A percentile compares a stretch with the other conserved stretches of the same genome.
phyloP scores from a whole-genome alignment of 2,113 vertebrate genomes.

The Neopipo cinnamomea region DNA sequence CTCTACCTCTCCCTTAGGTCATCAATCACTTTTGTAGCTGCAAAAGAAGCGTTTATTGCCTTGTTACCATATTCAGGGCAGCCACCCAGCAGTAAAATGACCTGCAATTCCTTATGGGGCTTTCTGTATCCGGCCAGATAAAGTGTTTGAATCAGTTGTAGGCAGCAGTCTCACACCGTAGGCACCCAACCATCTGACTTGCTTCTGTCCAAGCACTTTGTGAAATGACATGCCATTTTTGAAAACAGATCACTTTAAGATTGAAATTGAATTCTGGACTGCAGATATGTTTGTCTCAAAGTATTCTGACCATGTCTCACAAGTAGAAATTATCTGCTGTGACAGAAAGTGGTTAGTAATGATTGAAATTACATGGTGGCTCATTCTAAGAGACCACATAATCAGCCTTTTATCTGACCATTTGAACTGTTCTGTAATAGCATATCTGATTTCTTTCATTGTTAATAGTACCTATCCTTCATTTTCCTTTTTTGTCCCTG shows the following conservation, averaged over 20 bases:
- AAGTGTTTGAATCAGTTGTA: background rate
- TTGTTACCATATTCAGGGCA: background rate
- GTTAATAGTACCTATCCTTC: background rate
- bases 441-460: slow-evolving; percentile 24
- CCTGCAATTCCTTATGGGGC: background rate
- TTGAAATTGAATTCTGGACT: background rate
- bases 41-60: background rate
- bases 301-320: background rate
- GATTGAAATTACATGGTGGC: background rate
- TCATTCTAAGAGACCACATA: slow-evolving; percentile 7
- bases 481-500: background rate
- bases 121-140: background rate
- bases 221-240: background rate
- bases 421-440: slow-evolving; percentile 43
- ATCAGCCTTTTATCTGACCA: slow-evolving; percentile 53
- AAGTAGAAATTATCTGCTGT: slow-evolving; percentile 41
- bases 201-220: background rate
- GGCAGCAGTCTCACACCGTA: background rate
- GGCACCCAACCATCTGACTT: background rate
- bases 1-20: background rate
- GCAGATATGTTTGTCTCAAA: background rate
- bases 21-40: background rate
- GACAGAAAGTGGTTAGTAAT: slow-evolving; percentile 18
- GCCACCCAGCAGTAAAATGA: background rate
- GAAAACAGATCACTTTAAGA: background rate